Conservation (phyloP, 2,888 invertebrate genomes). For the Monochamus alternatus region DNA sequence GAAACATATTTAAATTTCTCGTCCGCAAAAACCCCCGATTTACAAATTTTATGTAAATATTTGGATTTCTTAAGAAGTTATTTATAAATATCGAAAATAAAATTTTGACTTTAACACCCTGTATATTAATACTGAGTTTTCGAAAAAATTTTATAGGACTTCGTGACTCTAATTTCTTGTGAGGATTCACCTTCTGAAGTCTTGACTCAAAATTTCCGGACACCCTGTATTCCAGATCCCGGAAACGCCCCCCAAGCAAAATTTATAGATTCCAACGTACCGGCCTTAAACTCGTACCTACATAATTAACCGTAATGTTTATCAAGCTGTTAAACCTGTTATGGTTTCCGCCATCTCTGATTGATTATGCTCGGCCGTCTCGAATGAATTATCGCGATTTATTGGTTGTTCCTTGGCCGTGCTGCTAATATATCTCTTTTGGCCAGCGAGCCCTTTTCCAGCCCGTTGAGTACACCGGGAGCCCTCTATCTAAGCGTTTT, state of each 20-base stretch:
- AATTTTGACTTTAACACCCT: too few species aligned
- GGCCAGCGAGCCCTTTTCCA: slow-evolving; percentile 18
- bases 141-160: too few species aligned
- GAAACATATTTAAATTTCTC: too few species aligned
- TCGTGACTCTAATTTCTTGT: too few species aligned
- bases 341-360: slow-evolving; percentile 23
- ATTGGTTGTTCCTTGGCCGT: slow-evolving; percentile 18
- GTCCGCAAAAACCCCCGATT: too few species aligned
- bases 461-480: background rate
- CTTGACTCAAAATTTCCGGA: too few species aligned
- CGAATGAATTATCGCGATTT: slow-evolving; percentile 32
- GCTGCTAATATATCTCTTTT: slow-evolving; percentile 19
- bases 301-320: slow-evolving; percentile 28
- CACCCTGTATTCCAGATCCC: background rate
- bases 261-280: slow-evolving; percentile 5
- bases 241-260: background rate
- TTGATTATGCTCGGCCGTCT: slow-evolving; percentile 18
- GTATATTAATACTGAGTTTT: too few species aligned
- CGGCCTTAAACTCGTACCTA: background rate
- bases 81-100: too few species aligned
- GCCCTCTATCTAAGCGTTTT: slow-evolving; percentile 12
- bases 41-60: too few species aligned
- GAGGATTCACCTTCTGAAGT: too few species aligned
- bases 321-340: slow-evolving; percentile 29
- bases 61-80: too few species aligned